Evolutionary conservation across 2,113 vertebrate genomes (phyloP).

Genomic region (Pomatorhinus ruficollis): DNA sequence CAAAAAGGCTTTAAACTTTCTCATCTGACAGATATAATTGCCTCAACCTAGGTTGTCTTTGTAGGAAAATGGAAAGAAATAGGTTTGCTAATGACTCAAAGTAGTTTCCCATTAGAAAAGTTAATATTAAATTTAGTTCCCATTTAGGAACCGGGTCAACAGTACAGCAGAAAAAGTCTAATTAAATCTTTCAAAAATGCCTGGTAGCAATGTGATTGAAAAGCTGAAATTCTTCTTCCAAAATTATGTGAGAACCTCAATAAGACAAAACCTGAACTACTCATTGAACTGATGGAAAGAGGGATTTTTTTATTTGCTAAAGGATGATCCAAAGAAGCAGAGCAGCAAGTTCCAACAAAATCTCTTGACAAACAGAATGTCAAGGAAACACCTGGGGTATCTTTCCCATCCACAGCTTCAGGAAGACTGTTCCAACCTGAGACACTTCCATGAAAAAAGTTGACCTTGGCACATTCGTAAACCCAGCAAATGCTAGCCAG

Average conservation of each 20-base stretch:
- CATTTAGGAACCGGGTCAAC: background rate
- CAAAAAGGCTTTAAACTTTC: background rate
- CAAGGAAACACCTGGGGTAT: background rate
- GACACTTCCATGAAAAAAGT: background rate
- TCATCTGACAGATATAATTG: background rate
- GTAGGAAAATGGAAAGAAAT: background rate
- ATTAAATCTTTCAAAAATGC: conserved; percentile 8
- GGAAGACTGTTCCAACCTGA: background rate
- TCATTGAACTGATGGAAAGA: background rate
- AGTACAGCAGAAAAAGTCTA: background rate
- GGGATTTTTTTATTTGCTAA: background rate
- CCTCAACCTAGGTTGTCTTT: background rate
- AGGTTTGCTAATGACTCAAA: conserved; percentile 2
- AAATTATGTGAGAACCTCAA: background rate
- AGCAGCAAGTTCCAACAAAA: background rate
- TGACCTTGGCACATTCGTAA: background rate
- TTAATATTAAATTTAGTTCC: conserved; percentile 6
- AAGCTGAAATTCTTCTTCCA: background rate
- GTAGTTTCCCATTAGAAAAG: background rate
- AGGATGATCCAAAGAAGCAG: background rate
- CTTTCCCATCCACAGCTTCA: background rate
- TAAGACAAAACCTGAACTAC: background rate
- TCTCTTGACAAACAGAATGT: background rate
- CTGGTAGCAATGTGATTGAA: background rate
- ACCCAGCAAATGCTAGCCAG: background rate